Conservation (phyloP, 2,888 invertebrate species). For the Mesorhabditis sp. region DNA sequence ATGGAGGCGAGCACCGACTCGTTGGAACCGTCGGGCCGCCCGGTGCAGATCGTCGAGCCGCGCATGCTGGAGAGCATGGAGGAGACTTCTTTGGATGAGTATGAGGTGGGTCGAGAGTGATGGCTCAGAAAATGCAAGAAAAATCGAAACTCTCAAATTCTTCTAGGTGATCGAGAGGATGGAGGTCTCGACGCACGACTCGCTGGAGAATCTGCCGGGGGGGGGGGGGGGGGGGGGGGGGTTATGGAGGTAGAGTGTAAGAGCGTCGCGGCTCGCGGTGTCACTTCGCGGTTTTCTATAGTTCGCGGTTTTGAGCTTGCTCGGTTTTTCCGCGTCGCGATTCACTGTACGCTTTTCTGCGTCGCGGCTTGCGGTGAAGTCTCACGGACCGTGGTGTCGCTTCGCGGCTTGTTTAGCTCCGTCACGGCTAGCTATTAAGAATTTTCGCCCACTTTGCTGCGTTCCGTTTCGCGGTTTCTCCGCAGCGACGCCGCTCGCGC, state of each 20-base stretch:
- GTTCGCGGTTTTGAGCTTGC: no score
- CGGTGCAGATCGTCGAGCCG: constrained; percentile 20
- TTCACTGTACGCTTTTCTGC: no score
- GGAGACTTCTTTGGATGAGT: constrained; percentile 26
- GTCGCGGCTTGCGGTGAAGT: no score
- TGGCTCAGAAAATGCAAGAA: constrained; percentile 12
- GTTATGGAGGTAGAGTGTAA: background rate
- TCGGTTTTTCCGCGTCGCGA: no score
- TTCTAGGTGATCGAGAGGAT: constrained; percentile 11
- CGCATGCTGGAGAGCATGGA: constrained; percentile 18
- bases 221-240: no score
- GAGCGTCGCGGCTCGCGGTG: background rate
- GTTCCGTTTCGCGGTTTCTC: no score
- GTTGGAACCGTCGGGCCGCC: constrained; percentile 32
- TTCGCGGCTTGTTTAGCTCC: no score
- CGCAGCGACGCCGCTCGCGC: no score
- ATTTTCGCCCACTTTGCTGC: no score
- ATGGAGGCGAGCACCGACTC: constrained; percentile 41
- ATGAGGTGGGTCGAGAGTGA: constrained; percentile 30
- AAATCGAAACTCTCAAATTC: background rate
- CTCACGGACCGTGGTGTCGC: no score
- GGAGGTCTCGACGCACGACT: constrained; percentile 20
- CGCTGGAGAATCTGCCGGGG: constrained; percentile 34
- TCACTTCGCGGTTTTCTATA: no score
- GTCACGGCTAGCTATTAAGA: no score